Percentiles rank a stretch among this genome's conserved stretches.
These are phyloP conservation scores for Cremastinae sp. DNA, from an alignment of 2,888 invertebrate genomes.

Conservation along the genomic window DNA sequence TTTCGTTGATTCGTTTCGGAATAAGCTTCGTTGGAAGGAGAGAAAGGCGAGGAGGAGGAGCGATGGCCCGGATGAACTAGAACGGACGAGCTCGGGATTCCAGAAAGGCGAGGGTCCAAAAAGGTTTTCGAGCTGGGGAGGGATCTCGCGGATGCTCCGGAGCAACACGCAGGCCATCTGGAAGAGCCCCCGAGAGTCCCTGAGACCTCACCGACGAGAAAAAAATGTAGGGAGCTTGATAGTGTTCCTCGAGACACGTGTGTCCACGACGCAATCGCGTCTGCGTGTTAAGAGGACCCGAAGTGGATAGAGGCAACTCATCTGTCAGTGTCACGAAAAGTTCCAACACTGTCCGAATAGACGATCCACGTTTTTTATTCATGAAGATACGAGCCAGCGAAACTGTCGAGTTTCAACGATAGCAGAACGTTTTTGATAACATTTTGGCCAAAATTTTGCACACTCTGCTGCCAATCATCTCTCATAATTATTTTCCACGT, in stretches of 20 bases:
- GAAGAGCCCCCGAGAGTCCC: conserved; percentile 38
- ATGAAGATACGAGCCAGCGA: too few species aligned
- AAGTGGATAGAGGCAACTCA: conserved; percentile 19
- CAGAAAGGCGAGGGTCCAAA: conserved; percentile 64
- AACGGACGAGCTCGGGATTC: conserved; percentile 60
- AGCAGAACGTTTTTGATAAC: too few species aligned
- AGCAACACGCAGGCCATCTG: conserved; percentile 56
- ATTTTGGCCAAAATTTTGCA: too few species aligned
- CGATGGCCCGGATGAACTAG: conserved; percentile 44
- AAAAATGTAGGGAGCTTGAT: conserved; percentile 36
- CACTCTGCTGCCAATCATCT: too few species aligned
- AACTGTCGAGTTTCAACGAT: too few species aligned
- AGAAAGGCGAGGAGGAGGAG: conserved; percentile 41
- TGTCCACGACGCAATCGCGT: conserved; percentile 43
- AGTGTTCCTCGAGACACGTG: neutral
- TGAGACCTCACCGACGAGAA: conserved; percentile 40
- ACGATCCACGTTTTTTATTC: too few species aligned
- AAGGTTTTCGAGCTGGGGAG: conserved; percentile 39
- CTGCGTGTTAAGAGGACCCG: conserved; percentile 43
- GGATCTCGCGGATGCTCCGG: conserved; percentile 16
- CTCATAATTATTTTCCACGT: too few species aligned
- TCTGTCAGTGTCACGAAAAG: conserved; percentile 8
- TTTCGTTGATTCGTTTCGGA: neutral
- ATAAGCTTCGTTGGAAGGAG: conserved; percentile 12
- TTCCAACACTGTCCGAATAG: conserved; percentile 1